phyloP scores from a whole-genome alignment of 2,797 vertebrate species.

The Oryzias dopingdopingensis region DNA sequence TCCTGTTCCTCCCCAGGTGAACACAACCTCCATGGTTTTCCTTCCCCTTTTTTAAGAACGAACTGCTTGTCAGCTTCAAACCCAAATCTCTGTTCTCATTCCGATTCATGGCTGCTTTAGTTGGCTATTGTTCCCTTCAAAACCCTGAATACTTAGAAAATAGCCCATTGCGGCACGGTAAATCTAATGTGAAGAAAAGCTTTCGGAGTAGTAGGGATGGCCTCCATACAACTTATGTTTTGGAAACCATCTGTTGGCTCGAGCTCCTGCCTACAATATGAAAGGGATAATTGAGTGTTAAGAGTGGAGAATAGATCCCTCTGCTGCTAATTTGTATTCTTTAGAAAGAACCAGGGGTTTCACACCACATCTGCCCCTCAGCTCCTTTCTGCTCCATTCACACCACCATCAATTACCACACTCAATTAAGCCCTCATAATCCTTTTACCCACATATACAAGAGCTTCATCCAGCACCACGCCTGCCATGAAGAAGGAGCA shows the following conservation, averaged over 20 bases:
- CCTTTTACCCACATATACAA: slow-evolving; percentile 40
- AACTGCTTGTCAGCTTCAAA: neutral
- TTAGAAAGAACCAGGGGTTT: slow-evolving; percentile 56
- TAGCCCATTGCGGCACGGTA: slow-evolving; percentile 15
- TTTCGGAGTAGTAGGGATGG: slow-evolving; percentile 1
- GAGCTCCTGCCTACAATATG: slow-evolving; percentile 23
- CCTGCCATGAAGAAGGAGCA: slow-evolving; percentile 24
- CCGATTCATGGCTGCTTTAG: slow-evolving; percentile 3
- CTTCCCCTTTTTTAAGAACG: neutral
- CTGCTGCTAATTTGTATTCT: slow-evolving; percentile 54
- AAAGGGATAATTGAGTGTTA: slow-evolving; percentile 66
- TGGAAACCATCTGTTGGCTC: slow-evolving; percentile 42
- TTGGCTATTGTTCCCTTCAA: slow-evolving; percentile 8
- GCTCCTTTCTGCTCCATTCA: slow-evolving; percentile 37
- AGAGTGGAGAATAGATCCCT: slow-evolving; percentile 37
- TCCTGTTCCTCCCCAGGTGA: slow-evolving; percentile 24
- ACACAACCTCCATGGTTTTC: slow-evolving; percentile 13
- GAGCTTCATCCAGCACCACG: slow-evolving; percentile 21
- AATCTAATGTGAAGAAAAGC: slow-evolving; percentile 26
- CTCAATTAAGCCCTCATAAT: slow-evolving; percentile 73
- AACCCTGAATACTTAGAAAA: slow-evolving; percentile 40
- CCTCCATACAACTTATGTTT: slow-evolving; percentile 16
- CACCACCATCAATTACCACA: slow-evolving; percentile 61
- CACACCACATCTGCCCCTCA: slow-evolving; percentile 63
- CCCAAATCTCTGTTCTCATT: slow-evolving; percentile 6